Evolutionary conservation across 2,797 vertebrate species (phyloP).

Genomic region (Sciurus vulgaris): DNA sequence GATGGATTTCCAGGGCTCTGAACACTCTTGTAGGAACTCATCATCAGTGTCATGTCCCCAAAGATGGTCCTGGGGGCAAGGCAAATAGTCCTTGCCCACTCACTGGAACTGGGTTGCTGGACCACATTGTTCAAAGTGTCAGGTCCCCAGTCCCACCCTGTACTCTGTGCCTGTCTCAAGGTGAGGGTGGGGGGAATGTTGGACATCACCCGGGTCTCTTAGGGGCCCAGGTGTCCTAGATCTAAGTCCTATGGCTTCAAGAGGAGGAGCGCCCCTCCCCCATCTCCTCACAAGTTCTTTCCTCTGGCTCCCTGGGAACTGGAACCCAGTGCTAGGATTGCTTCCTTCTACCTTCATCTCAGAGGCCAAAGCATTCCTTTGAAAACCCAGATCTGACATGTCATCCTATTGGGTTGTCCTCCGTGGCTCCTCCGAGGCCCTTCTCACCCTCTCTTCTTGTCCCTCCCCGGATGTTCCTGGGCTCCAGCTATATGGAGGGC

Average conservation of each 20-base stretch:
- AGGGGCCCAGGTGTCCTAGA: neutral
- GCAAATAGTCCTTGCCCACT: neutral
- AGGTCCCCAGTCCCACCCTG: neutral
- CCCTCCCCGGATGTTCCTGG: neutral
- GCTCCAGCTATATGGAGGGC: neutral
- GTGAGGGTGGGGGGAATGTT: neutral
- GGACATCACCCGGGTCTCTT: neutral
- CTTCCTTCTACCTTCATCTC: neutral
- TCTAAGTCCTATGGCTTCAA: neutral
- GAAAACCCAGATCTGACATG: neutral
- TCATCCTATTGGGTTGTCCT: neutral
- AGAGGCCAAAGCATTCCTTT: slow-evolving; percentile 22
- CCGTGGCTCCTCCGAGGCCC: neutral
- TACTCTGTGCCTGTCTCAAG: neutral
- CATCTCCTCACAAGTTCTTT: neutral
- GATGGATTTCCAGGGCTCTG: neutral
- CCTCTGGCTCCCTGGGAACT: neutral
- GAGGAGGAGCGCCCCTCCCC: neutral
- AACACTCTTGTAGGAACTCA: neutral
- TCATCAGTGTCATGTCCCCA: neutral
- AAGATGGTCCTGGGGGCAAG: neutral
- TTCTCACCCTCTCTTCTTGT: neutral
- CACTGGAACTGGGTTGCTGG: neutral
- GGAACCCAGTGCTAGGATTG: neutral
- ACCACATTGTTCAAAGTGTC: neutral